Evolutionary conservation across 1,140 invertebrate species (phyloP).

Genomic region (Conopomorpha cramerella): DNA sequence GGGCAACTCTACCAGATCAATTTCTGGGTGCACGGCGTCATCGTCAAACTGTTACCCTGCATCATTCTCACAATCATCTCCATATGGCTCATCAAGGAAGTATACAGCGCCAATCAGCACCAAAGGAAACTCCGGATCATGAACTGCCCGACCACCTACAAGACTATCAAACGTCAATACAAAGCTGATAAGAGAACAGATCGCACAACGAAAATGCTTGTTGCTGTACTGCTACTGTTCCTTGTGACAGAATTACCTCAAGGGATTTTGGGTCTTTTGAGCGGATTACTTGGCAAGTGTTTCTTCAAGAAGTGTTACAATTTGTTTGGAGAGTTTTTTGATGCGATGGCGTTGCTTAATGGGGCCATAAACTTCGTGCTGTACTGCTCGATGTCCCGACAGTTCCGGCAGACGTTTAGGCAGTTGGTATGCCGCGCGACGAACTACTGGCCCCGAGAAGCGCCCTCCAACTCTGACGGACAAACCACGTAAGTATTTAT

Average conservation of each 20-base stretch:
- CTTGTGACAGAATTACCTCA: too few species aligned
- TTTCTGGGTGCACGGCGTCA: conserved; percentile 80
- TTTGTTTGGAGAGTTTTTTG: conserved; percentile 83
- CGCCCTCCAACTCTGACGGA: not conserved
- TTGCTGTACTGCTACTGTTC: too few species aligned
- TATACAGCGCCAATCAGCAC: conserved; percentile 17
- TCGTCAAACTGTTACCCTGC: conserved; percentile 80
- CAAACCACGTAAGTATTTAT: not conserved
- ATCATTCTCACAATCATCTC: conserved; percentile 75
- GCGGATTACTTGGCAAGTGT: conserved; percentile 66
- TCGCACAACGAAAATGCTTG: conserved; percentile 63
- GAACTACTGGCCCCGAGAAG: conserved; percentile 15
- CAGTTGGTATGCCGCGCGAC: conserved; percentile 64
- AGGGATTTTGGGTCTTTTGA: conserved; percentile 70
- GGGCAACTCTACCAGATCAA: conserved; percentile 59
- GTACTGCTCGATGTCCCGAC: too few species aligned
- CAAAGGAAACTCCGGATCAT: not conserved
- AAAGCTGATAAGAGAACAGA: too few species aligned
- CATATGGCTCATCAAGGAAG: conserved; percentile 70
- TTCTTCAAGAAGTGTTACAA: conserved; percentile 73
- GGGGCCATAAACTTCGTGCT: too few species aligned
- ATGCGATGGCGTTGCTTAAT: conserved; percentile 84
- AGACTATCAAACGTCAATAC: conserved; percentile 65
- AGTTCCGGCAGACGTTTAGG: too few species aligned
- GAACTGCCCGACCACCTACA: conserved; percentile 13